A percentile compares a stretch with the other conserved stretches of the same genome.
Conservation (phyloP, 2,113 vertebrate genomes). For the Pluvianellus socialis region DNA sequence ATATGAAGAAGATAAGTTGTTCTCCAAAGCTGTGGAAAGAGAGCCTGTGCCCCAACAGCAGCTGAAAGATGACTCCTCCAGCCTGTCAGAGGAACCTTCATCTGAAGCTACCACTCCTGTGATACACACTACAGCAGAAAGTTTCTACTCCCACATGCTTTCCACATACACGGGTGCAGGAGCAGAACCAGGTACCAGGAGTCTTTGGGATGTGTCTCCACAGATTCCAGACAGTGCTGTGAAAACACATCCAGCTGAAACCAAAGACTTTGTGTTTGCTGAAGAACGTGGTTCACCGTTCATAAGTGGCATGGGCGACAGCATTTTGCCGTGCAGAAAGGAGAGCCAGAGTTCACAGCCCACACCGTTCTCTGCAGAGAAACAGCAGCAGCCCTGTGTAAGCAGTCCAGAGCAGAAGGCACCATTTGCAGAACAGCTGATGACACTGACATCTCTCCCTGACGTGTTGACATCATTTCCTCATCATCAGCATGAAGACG, state of each 20-base stretch:
- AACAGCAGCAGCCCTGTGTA: conserved; percentile 23
- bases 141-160: conserved; percentile 59
- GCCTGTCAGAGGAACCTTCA: conserved; percentile 74
- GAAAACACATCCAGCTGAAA: conserved; percentile 77
- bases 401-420: conserved; percentile 25
- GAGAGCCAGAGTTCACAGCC: conserved; percentile 71
- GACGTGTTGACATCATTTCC: conserved; percentile 73
- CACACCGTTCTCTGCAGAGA: background rate
- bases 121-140: conserved; percentile 48
- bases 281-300: conserved; percentile 71
- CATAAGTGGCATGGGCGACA: conserved; percentile 70
- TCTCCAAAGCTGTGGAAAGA: conserved; percentile 53
- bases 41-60: conserved; percentile 40
- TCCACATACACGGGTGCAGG: conserved; percentile 14
- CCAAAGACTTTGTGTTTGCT: conserved; percentile 74
- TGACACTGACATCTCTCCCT: conserved; percentile 42
- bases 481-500: conserved; percentile 40
- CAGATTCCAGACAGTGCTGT: conserved; percentile 75
- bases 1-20: conserved; percentile 75
- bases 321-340: conserved; percentile 63
- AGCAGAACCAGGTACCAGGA: conserved; percentile 51
- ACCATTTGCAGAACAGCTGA: conserved; percentile 38
- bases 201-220: conserved; percentile 79
- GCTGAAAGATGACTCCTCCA: conserved; percentile 68
- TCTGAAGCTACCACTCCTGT: conserved; percentile 73